Percentiles rank a stretch among this genome's conserved stretches.
phyloP scores from a whole-genome alignment of 2,113 vertebrate species.

The Xenus cinereus region DNA sequence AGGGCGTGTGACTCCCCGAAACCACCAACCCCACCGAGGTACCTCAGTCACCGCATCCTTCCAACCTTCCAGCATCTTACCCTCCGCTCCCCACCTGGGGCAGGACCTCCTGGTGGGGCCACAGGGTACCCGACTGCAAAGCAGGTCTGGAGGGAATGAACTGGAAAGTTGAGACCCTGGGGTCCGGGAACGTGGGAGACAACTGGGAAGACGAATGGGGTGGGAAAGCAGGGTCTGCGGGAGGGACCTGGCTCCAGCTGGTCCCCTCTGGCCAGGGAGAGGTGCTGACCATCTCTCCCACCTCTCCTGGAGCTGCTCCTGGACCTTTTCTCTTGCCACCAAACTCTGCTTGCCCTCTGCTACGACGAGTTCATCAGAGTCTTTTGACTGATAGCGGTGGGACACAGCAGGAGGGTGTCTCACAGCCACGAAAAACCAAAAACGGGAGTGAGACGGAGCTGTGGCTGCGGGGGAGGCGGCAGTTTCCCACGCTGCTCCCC shows the following conservation, averaged over 20 bases:
- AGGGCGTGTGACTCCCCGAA: not conserved
- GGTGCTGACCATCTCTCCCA: accelerated
- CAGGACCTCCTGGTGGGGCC: not conserved
- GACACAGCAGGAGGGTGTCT: not conserved
- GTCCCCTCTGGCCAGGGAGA: too few species aligned
- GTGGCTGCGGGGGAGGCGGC: not conserved
- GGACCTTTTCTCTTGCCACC: not conserved
- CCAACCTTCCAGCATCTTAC: not conserved
- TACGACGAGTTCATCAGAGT: accelerated
- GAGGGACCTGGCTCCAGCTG: not conserved
- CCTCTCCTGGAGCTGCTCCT: accelerated
- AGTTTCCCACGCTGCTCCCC: not conserved
- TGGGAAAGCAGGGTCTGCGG: not conserved
- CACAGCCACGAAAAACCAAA: not conserved
- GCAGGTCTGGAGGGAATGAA: not conserved
- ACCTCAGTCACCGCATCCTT: not conserved
- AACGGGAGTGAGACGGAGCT: accelerated
- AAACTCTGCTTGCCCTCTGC: not conserved
- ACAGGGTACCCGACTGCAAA: accelerated
- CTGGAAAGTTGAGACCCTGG: not conserved
- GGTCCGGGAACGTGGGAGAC: accelerated
- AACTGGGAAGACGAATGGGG: not conserved
- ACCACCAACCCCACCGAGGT: not conserved
- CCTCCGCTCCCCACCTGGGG: accelerated
- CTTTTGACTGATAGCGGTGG: not conserved